Conservation (phyloP, 2,888 invertebrate species). For the Timema podura region DNA sequence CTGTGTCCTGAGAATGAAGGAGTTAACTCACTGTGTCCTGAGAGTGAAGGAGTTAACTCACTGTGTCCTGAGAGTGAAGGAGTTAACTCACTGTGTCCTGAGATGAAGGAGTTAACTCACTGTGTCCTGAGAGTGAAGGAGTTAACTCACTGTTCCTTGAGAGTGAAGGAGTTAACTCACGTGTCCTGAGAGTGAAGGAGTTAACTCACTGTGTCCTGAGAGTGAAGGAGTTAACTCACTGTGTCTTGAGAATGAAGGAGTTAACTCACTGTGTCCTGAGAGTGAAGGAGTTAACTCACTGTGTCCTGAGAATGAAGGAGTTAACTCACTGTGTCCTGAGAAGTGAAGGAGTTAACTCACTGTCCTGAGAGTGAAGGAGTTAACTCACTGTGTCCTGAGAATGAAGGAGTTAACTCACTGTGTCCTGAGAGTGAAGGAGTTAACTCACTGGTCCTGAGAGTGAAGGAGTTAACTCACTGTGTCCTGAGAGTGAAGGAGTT, state of each 20-base stretch:
- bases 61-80: background rate
- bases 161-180: background rate
- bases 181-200: background rate
- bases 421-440: background rate
- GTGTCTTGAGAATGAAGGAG: background rate
- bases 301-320: background rate
- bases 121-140: background rate
- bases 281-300: background rate
- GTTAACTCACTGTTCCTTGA: background rate
- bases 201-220: background rate
- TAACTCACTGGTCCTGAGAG: background rate
- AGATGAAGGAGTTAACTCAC: slow-evolving; percentile 4
- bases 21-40: background rate
- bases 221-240: background rate
- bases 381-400: background rate
- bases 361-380: background rate
- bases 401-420: background rate
- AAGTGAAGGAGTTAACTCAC: background rate
- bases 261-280: background rate
- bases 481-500: background rate
- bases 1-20: background rate
- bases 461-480: background rate
- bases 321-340: background rate
- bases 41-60: background rate
- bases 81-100: background rate